Conservation (phyloP, 2,113 vertebrate species). For the Ailuropoda melanoleuca region DNA sequence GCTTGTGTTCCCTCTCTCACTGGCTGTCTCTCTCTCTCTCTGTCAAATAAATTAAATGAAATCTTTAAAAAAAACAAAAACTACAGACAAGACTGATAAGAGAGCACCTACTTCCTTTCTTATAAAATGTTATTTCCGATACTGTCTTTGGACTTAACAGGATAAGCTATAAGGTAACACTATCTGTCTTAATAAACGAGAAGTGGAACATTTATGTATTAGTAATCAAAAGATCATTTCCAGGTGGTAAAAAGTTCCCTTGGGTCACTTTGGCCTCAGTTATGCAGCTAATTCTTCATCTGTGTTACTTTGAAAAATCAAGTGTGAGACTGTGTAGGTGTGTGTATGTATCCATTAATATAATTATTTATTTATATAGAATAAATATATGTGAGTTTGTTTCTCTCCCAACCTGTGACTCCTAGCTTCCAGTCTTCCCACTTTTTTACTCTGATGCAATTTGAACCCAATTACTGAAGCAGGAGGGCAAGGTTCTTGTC, state of each 20-base stretch:
- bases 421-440: not conserved
- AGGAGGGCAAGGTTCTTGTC: not conserved
- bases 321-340: not conserved
- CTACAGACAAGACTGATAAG: not conserved
- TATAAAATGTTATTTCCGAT: not conserved
- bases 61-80: too few relatives aligned
- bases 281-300: not conserved
- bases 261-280: not conserved
- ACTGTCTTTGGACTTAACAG: not conserved
- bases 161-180: not conserved
- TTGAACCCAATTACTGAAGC: not conserved
- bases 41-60: too few relatives aligned
- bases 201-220: not conserved
- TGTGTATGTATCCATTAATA: not conserved
- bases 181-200: not conserved
- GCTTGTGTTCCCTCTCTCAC: too few relatives aligned
- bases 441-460: not conserved
- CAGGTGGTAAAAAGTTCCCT: not conserved
- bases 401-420: not conserved
- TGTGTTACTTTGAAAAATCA: not conserved
- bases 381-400: not conserved
- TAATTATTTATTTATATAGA: not conserved
- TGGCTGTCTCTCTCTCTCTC: too few relatives aligned
- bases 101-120: not conserved
- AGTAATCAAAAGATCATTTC: not conserved